Evolutionary conservation across 1,140 invertebrate species (phyloP), one percentile per base, ranked within the genome.

Genomic region (Drosophila albomicans): DNA sequence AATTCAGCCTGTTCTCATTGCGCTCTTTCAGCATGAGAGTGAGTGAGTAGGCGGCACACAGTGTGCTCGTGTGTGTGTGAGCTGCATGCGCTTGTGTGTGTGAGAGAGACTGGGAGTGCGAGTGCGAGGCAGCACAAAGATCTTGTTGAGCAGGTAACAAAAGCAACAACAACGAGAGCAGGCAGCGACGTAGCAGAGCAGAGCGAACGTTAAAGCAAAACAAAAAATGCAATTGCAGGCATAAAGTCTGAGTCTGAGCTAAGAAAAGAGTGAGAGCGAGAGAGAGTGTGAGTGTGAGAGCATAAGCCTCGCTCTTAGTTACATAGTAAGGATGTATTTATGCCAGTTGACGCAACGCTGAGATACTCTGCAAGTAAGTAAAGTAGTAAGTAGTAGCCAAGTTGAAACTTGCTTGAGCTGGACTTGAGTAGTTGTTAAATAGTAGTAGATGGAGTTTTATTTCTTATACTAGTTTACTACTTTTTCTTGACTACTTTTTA

Each of bases 111-210:
- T 48, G 49, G 8, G 2, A 41, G 63, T 59, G 61, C 25, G 63
- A 32, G 56, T 74, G 72, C 38, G 79, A 81, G 64, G 69, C 73
- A 78, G 54, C 71, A 81, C 67, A 88, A 84, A 88, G 85, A 88
- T 91, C 82, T 91, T 90, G 79, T 77, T 81, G 75, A 84, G 87
- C 76, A 78, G 82, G 77, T 87, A 85, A 79, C 76, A 84, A 41
- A 57, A 38, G 72, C 67, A 59, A 70, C 76, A 77, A 67, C 64
- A 80, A 59, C 61, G 77, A 66, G 58, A 79, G 56, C 49, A 49
- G 58, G 62, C 84, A 81, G 61, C 32, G 72, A 25, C 8, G 51
- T n/a, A 35, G 67, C 81, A 78, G 76, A 63, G 68, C 73, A 76
- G 20, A 25, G 68, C 87, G 87, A 91, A 91, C 78, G 72, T 51